Conservation (phyloP, 1,140 invertebrate genomes). For the Atta colombica region DNA sequence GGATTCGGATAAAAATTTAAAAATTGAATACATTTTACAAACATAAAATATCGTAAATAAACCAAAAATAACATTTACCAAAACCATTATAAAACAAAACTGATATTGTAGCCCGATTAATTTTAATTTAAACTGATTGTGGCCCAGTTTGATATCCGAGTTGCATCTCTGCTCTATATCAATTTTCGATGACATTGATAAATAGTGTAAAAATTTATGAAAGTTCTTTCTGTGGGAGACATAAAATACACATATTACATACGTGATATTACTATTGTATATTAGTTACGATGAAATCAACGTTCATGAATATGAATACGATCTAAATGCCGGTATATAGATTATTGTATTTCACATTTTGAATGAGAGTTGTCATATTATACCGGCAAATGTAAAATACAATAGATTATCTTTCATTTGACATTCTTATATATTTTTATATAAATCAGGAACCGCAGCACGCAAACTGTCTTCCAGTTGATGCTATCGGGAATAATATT, state of each 20-base stretch:
- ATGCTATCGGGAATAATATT: conserved; percentile 63
- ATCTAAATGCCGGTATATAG: background rate
- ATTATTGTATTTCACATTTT: too few relatives aligned
- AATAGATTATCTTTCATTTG: conserved; percentile 41
- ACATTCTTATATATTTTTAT: conserved; percentile 65
- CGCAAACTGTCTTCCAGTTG: conserved; percentile 68
- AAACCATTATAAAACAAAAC: conserved; percentile 38
- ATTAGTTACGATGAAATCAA: background rate
- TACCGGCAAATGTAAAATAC: background rate
- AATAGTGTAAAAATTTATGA: conserved; percentile 49
- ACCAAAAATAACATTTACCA: conserved; percentile 29
- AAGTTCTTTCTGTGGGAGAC: background rate
- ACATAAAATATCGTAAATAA: conserved; percentile 40
- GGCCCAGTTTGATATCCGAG: conserved; percentile 57
- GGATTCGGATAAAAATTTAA: conserved; percentile 11
- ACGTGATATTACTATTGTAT: background rate
- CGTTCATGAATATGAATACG: background rate
- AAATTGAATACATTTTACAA: conserved; percentile 37
- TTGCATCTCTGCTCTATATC: conserved; percentile 45
- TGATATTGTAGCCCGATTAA: conserved; percentile 49
- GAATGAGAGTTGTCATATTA: too few relatives aligned
- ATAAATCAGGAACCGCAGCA: conserved; percentile 59
- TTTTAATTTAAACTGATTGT: conserved; percentile 53
- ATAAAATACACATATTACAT: conserved; percentile 5
- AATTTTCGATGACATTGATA: conserved; percentile 56